A percentile compares a stretch with the other conserved stretches of the same genome.
Conservation (phyloP, 2,888 invertebrate species). For the Drosophila prolongata region DNA sequence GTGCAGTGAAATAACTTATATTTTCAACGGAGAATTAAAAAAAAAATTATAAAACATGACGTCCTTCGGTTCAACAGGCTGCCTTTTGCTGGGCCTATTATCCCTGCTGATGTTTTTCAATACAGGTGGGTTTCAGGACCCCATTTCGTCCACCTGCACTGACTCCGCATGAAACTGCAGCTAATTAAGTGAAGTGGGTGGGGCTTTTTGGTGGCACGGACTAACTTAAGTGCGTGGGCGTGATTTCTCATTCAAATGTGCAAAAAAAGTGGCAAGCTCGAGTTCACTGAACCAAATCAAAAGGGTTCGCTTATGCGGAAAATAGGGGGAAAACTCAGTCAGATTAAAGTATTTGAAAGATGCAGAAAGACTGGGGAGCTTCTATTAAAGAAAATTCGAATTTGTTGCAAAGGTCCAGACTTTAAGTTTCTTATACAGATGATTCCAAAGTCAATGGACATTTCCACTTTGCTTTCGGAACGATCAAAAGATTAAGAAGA, state of each 20-base stretch:
- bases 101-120: conserved; percentile 63
- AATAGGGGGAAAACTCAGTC: conserved; percentile 21
- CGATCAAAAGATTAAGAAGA: too few relatives aligned
- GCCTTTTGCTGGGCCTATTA: conserved; percentile 58
- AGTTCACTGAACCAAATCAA: conserved; percentile 66
- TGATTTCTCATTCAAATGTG: conserved; percentile 48
- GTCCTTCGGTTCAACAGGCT: conserved; percentile 56
- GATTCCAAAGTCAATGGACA: too few relatives aligned
- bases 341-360: conserved; percentile 35
- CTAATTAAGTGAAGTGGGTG: conserved; percentile 59
- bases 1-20: conserved; percentile 11
- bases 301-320: conserved; percentile 25
- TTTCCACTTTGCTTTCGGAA: too few relatives aligned
- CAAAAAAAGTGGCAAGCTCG: conserved; percentile 25
- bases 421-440: too few relatives aligned
- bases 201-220: neutral
- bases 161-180: conserved; percentile 45
- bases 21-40: conserved; percentile 14
- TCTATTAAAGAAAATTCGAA: neutral
- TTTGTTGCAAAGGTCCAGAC: neutral
- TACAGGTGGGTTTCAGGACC: conserved; percentile 67
- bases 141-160: conserved; percentile 17
- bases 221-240: conserved; percentile 32
- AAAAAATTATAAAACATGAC: conserved; percentile 52
- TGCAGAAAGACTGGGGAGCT: conserved; percentile 17